Base-by-base conservation (phyloP, 2,888 invertebrate species). In the Tortricodes alternella region DNA sequence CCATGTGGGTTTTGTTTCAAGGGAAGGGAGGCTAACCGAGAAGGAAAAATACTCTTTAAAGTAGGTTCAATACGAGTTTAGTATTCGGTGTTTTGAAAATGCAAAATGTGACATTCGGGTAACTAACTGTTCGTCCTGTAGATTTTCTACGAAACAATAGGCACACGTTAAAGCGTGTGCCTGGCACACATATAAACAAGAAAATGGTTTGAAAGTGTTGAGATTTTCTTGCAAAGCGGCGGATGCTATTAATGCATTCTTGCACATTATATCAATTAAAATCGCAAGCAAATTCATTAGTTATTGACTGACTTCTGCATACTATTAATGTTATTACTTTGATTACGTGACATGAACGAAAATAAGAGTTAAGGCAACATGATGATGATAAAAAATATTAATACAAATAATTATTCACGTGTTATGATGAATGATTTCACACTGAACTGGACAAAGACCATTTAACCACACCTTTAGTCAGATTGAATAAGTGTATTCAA, bases 271-370 rank as follows among this genome's bases (percentile, higher is more conserved):
- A 56, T 32, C n/a, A 32, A 53, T 56, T 58, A 60, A 61, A 52
- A 50, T 61, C 53, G 44, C 49, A 69, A 62, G 65, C 65, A 38
- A 55, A 62, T 58, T 62, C 50, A 64, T 49, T 63, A 63, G 64
- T 71, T 68, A 73, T 70, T 75, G 83, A 85, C 85, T 84, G 85
- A 84, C 85, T 79, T 82, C 74, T 78, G 85, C 85, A 85, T 80
- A 71, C 65, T 62, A 50, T 41, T 44, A 18, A 44, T 27, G 52
- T 59, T 55, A 43, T 29, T 32, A 29, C 44, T 32, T 44, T 19
- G 29, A 38, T 27, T 27, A 49, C n/a, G 27, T 16, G 49, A 49
- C 27, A 49, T 55, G 41, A 38, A 46, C 32, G 32, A 46, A 46
- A 32, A 53, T 46, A 34, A 27, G 15, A 19, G 43, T 29, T 52